Percentiles rank a stretch among this genome's conserved stretches.
phyloP scores from a whole-genome alignment of 2,113 vertebrate genomes.

The Odocoileus virginianus region DNA sequence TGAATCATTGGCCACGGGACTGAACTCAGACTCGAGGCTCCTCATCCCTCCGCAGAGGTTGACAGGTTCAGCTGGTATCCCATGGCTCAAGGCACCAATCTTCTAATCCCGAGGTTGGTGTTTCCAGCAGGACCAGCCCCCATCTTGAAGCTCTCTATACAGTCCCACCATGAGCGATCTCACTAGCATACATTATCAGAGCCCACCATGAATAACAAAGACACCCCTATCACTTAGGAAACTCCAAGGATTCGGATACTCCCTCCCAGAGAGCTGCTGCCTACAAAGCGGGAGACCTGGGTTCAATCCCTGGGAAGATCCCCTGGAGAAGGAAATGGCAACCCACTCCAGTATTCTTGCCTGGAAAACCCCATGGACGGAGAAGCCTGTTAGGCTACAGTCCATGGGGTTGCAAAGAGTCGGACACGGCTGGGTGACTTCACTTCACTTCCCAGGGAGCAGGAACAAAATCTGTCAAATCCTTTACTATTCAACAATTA shows the following conservation, averaged over 20 bases:
- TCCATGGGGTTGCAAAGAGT: no score
- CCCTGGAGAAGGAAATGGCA: no score
- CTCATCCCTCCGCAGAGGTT: background rate
- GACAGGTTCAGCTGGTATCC: background rate
- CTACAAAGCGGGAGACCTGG: no score
- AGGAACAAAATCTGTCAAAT: background rate
- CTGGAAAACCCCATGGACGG: no score
- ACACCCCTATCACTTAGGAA: background rate
- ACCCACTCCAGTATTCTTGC: no score
- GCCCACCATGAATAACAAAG: background rate
- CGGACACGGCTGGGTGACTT: no score
- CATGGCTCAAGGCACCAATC: background rate
- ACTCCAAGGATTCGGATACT: background rate
- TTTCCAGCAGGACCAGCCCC: background rate
- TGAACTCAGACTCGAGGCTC: background rate
- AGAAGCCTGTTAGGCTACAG: no score
- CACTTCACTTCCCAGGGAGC: background rate
- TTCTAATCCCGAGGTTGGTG: background rate
- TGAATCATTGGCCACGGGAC: background rate
- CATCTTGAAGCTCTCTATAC: background rate
- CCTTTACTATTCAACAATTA: background rate
- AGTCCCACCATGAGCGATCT: background rate
- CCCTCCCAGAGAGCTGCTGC: background rate
- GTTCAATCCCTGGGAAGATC: no score
- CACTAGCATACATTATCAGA: background rate